Base-by-base conservation (phyloP, 2,113 vertebrate genomes). In the Upupa epops region DNA sequence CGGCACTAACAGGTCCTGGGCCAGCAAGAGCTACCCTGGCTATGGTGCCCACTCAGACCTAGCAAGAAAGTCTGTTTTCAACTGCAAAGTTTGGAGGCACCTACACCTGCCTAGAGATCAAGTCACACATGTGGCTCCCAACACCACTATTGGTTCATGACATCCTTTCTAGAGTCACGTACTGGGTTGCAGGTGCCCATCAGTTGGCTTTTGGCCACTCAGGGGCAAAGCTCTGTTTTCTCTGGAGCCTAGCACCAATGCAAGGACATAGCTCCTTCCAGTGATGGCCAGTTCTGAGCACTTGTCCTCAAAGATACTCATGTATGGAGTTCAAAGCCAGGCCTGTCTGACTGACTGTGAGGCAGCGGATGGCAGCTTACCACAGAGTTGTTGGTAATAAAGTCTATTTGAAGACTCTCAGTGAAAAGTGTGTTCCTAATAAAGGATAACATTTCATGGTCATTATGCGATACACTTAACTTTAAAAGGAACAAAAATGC, bases 341-440 rank as follows among this genome's bases (percentile, higher is more conserved):
- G 89, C 85, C 81, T 14, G 74, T 77, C 75, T 83, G 72, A 83
- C 75, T 81, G 72, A 81, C 83, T 20, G 51, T 9, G 60, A 95
- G 95, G 95, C 92, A 86, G 85, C 0, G 40, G 93, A 96, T 88
- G 83, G 93, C 94, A 97, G 94, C 95, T 96, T 24, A 96, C 71
- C 87, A 86, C 93, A 87, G 94, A 95, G 90, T 82, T 96, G 94
- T 84, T 87, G 86, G 86, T 95, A 96, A 96, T 93, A 97, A 95
- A 96, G 92, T 92, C 94, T 91, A 94, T 92, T 96, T 96, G 96
- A 97, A 97, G 96, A 95, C 94, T 96, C 90, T 82, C 95, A 96
- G 95, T 96, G 95, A 97, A 97, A 96, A 97, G 96, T 97, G 96
- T 97, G 97, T 97, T 97, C 97, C 94, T 97, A 97, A 97, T 97